Conservation (phyloP, 2,113 vertebrate genomes). For the Sapajus apella region DNA sequence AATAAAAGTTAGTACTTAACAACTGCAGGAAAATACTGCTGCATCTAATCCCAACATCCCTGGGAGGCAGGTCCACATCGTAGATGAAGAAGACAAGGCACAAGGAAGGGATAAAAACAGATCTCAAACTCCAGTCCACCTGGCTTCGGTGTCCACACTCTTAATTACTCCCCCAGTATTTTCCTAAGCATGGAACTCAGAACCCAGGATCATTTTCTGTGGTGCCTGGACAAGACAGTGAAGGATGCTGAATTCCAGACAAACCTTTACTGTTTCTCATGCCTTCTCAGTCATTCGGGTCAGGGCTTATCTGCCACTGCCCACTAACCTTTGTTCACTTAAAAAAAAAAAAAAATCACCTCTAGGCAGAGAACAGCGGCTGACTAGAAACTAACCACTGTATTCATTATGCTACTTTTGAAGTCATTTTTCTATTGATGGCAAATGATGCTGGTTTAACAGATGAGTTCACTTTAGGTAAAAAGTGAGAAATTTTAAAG, state of each 20-base stretch:
- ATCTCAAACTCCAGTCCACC: neutral
- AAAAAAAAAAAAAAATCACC: no score
- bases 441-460: neutral
- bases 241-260: neutral
- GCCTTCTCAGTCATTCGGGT: accelerated
- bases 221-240: neutral
- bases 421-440: neutral
- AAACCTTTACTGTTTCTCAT: neutral
- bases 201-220: neutral
- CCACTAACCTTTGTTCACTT: neutral
- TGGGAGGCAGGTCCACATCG: neutral
- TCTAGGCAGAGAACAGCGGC: no score
- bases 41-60: neutral
- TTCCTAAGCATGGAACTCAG: neutral
- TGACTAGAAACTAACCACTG: neutral
- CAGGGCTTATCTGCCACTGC: no score
- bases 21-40: neutral
- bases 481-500: neutral
- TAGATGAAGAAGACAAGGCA: neutral
- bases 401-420: neutral
- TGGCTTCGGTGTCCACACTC: no score
- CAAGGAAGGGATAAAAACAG: accelerated
- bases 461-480: neutral
- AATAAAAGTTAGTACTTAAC: neutral
- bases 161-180: accelerated